Percentiles rank a stretch among this genome's conserved stretches.
These are phyloP conservation scores for Hydra vulgaris DNA, from an alignment of 30 jellyfish, hydroid and myxozoan genomes.

Conservation along the genomic window DNA sequence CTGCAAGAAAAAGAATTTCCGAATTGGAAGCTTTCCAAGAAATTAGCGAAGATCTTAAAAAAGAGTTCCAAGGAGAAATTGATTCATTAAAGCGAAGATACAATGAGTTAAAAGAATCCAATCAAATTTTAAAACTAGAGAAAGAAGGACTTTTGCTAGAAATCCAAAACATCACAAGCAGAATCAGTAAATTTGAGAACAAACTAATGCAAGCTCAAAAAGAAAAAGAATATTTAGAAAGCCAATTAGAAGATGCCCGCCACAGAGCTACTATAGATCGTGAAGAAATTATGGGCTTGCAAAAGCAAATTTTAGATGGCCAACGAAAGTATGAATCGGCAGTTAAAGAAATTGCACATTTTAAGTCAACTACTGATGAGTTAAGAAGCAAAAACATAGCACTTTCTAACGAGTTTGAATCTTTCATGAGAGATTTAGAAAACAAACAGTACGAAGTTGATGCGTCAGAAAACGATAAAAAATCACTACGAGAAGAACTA, in stretches of 20 bases:
- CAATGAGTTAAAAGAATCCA: constrained; percentile 73
- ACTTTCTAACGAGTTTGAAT: constrained; percentile 74
- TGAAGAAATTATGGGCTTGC: constrained; percentile 64
- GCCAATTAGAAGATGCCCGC: constrained; percentile 82
- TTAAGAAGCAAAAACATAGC: constrained; percentile 69
- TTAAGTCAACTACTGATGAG: constrained; percentile 68
- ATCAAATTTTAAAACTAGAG: constrained; percentile 47
- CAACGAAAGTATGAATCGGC: constrained; percentile 84
- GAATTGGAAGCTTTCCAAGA: constrained; percentile 85
- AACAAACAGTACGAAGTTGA: constrained; percentile 72
- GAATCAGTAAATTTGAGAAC: constrained; percentile 55
- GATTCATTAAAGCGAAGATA: constrained; percentile 45
- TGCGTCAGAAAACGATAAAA: constrained; percentile 68
- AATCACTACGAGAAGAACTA: constrained; percentile 62
- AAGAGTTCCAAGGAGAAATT: constrained; percentile 60
- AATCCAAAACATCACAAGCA: constrained; percentile 47
- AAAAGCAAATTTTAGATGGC: constrained; percentile 63
- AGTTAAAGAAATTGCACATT: constrained; percentile 54
- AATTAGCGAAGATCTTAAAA: constrained; percentile 60
- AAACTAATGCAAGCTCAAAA: constrained; percentile 62
- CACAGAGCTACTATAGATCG: constrained; percentile 80
- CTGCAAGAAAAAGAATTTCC: constrained; percentile 67
- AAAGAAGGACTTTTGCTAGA: constrained; percentile 73
- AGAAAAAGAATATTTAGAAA: constrained; percentile 56
- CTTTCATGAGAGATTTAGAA: constrained; percentile 79